A percentile compares a stretch with the other conserved stretches of the same genome.
These are phyloP conservation scores for Atta cephalotes DNA, from an alignment of 1,140 invertebrate genomes.

Conservation along the genomic window DNA sequence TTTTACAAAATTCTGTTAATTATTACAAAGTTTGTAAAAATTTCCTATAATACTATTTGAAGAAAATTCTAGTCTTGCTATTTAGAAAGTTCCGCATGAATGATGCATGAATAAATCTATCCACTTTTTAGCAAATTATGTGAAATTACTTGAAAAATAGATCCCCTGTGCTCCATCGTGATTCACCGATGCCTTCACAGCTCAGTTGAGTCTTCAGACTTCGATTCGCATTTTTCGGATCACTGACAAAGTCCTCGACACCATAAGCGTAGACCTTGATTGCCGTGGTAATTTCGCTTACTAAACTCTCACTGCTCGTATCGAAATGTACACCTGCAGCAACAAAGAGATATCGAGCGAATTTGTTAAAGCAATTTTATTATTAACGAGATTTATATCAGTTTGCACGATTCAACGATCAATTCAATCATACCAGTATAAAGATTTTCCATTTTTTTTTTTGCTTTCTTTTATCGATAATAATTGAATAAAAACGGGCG, in stretches of 20 bases:
- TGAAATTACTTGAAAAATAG: slow-evolving; percentile 87
- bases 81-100: neutral
- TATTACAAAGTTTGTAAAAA: neutral
- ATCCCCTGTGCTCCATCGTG: slow-evolving; percentile 93
- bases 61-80: neutral
- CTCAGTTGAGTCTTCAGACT: slow-evolving; percentile 93
- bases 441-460: slow-evolving; percentile 35
- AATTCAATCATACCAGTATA: neutral
- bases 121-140: slow-evolving; percentile 27
- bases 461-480: neutral
- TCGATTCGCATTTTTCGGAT: slow-evolving; percentile 89
- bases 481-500: neutral
- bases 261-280: slow-evolving; percentile 96
- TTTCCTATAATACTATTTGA: neutral
- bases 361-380: slow-evolving; percentile 43
- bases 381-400: slow-evolving; percentile 5
- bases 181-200: slow-evolving; percentile 91
- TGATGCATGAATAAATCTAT: neutral
- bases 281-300: slow-evolving; percentile 95
- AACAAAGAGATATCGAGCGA: neutral
- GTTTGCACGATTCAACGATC: neutral
- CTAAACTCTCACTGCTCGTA: slow-evolving; percentile 92
- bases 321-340: slow-evolving; percentile 95
- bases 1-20: slow-evolving; percentile 13
- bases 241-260: slow-evolving; percentile 94